Evolutionary conservation across 2,113 vertebrate genomes (phyloP).

Genomic region (Struthidea cinerea): DNA sequence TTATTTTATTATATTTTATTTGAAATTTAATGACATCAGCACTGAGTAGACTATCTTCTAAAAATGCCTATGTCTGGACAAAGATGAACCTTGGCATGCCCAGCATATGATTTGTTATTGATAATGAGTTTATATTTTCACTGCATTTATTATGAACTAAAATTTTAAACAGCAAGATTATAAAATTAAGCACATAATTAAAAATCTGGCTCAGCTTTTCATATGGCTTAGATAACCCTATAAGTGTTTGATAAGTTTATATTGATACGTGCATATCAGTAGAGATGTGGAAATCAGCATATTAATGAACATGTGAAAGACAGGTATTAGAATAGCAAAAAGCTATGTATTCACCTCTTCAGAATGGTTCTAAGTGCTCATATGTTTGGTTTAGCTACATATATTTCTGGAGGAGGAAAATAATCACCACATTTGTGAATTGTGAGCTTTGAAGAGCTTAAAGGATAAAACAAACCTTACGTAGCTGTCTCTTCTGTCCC

Average conservation of each 20-base stretch:
- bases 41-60: background rate
- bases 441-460: background rate
- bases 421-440: background rate
- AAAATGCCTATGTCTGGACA: background rate
- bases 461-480: background rate
- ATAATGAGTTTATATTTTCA: background rate
- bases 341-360: background rate
- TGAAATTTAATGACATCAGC: background rate
- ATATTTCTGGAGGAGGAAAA: background rate
- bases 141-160: background rate
- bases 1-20: background rate
- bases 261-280: fast-evolving
- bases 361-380: background rate
- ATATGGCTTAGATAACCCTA: background rate
- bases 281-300: background rate
- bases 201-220: background rate
- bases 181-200: background rate
- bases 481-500: background rate
- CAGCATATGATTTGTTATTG: background rate
- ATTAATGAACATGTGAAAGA: background rate
- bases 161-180: background rate
- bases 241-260: background rate
- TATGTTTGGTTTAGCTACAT: background rate
- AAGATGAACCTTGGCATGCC: background rate
- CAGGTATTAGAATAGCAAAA: background rate